Percentiles rank a stretch among this genome's conserved stretches.
Conservation (phyloP, 2,888 invertebrate species). For the Tromatobia lineatoria region DNA sequence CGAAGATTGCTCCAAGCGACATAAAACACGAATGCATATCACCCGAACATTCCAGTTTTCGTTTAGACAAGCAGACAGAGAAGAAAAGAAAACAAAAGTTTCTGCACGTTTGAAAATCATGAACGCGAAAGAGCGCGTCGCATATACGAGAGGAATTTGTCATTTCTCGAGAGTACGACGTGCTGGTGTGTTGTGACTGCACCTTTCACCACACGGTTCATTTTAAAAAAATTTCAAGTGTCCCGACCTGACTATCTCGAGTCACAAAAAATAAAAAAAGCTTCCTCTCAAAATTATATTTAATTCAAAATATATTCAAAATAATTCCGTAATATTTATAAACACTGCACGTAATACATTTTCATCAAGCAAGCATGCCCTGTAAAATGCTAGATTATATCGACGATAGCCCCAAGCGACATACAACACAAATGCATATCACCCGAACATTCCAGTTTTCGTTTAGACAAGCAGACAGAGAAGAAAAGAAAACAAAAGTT, state of each 20-base stretch:
- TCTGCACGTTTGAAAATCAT: too few relatives aligned
- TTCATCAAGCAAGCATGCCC: neutral
- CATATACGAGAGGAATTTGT: too few relatives aligned
- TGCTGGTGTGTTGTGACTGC: too few relatives aligned
- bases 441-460: conserved; percentile 2
- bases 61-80: neutral
- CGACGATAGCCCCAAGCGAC: neutral
- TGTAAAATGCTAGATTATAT: neutral
- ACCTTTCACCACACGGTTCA: too few relatives aligned
- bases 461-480: neutral
- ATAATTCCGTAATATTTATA: neutral
- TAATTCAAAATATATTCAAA: too few relatives aligned
- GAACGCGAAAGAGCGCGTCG: too few relatives aligned
- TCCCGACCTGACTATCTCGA: too few relatives aligned
- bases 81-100: neutral
- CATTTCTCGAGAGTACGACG: too few relatives aligned
- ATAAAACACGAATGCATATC: neutral
- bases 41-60: conserved; percentile 2
- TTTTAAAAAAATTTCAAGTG: too few relatives aligned
- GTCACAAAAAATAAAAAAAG: too few relatives aligned
- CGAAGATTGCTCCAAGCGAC: too few relatives aligned
- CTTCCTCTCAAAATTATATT: too few relatives aligned
- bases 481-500: neutral
- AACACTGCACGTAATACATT: neutral
- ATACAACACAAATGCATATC: neutral